Percentiles rank a stretch among this genome's conserved stretches.
Conservation (phyloP, 2,113 vertebrate genomes). For the Callocephalon fimbriatum region DNA sequence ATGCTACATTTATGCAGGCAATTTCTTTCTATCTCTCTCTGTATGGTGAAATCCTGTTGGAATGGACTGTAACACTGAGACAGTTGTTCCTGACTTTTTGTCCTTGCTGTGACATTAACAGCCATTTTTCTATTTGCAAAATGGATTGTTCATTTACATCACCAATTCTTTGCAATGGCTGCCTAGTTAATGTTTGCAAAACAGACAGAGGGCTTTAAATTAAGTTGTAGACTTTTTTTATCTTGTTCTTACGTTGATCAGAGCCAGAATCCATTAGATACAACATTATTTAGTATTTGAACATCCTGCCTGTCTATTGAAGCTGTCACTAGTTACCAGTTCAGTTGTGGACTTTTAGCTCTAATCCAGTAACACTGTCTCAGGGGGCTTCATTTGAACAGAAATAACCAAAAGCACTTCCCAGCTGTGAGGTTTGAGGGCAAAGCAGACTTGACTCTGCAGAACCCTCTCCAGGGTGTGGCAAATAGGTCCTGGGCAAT, state of each 20-base stretch:
- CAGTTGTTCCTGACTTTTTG: not conserved
- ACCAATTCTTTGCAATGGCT: not conserved
- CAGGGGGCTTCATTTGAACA: too few relatives aligned
- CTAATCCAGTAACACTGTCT: too few relatives aligned
- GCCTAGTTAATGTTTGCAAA: constrained; percentile 17
- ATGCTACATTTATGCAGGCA: not conserved
- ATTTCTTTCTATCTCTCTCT: not conserved
- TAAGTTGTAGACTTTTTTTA: not conserved
- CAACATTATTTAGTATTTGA: not conserved
- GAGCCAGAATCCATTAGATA: not conserved
- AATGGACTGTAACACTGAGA: not conserved
- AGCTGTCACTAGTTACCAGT: not conserved
- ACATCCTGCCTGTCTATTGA: not conserved
- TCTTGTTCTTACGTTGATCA: not conserved
- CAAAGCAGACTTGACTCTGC: too few relatives aligned
- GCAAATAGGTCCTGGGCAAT: too few relatives aligned
- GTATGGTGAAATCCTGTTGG: not conserved
- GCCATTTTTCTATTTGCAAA: not conserved
- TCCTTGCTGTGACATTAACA: not conserved
- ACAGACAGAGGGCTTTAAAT: not conserved
- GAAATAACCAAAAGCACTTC: too few relatives aligned
- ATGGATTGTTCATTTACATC: not conserved
- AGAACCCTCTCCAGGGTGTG: too few relatives aligned
- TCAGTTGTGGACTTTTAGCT: not conserved
- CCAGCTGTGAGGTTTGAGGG: too few relatives aligned